A percentile compares a stretch with the other conserved stretches of the same genome.
Conservation (phyloP, 2,113 vertebrate genomes). For the Pan paniscus region DNA sequence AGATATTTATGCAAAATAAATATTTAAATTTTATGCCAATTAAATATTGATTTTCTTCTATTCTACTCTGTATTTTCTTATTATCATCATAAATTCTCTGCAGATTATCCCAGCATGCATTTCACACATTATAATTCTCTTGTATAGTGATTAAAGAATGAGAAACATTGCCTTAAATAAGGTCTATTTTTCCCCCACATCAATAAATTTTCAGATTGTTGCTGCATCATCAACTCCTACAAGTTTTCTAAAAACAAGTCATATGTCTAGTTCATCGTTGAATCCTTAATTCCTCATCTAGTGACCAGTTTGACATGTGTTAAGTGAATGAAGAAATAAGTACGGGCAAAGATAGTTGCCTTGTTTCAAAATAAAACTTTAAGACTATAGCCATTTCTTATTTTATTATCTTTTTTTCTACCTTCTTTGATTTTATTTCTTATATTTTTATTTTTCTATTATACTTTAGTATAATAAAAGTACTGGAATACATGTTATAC, state of each 20-base stretch:
- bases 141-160: not conserved
- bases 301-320: not conserved
- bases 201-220: not conserved
- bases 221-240: not conserved
- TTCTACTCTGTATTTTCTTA: not conserved
- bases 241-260: not conserved
- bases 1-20: not conserved
- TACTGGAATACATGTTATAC: too few species aligned
- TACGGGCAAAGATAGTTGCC: not conserved
- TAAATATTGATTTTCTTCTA: not conserved
- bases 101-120: not conserved
- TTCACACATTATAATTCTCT: not conserved
- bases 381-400: not conserved
- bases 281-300: not conserved
- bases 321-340: not conserved
- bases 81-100: not conserved
- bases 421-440: too few species aligned
- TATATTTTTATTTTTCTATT: too few species aligned
- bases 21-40: not conserved
- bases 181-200: not conserved
- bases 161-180: slow-evolving; percentile 6
- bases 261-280: not conserved
- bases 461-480: too few species aligned
- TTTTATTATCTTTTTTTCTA: too few species aligned
- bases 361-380: slow-evolving; percentile 33